Base-by-base conservation (phyloP, 1,140 invertebrate genomes). In the Leptopilina clavipes region DNA sequence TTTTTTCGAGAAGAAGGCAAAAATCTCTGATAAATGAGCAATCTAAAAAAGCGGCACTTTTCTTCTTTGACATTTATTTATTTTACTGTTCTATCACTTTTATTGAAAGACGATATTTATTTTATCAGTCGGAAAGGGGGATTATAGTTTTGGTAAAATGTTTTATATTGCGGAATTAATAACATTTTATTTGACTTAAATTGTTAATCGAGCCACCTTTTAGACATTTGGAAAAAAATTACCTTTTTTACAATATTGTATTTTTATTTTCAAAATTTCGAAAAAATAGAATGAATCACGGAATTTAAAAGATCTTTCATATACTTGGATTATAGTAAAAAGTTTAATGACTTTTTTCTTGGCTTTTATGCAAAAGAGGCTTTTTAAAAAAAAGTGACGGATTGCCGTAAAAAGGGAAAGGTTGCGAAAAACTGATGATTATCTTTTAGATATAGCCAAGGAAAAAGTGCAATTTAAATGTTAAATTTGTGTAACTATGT, bases 11-110 rank as follows among this genome's bases (percentile, higher is more conserved):
- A n/a, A n/a, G n/a, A n/a, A 59, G 56, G 56, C 18, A 31, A 65
- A 31, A 65, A 65, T 31, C 59, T 59, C 11, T 65, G 59, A 65
- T 65, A n/a, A 31, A 65, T 65, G 59, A 65, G 59, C 59, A 11
- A 65, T 65, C 25, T n/a, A n/a, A 22, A 22, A n/a, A 65, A 65
- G 59, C 59, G 59, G 59, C 59, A 65, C 59, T 65, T 65, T 65
- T 65, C 59, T 65, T 65, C 59, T n/a, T n/a, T 65, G 59, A 65
- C 59, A 65, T 65, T 31, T 25, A 65, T 65, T 31, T 25, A 65
- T 22, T 37, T 65, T 65, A 65, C 25, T 31, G 14, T 65, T 65
- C 19, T 31, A 65, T 65, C 25, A 65, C 59, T 65, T 65, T 14
- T 25, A 31, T 12, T 10, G 59, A 65, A 31, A 31, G 14, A 40